Evolutionary conservation across 2,797 vertebrate genomes (phyloP).

Genomic region (Sphenodon punctatus): DNA sequence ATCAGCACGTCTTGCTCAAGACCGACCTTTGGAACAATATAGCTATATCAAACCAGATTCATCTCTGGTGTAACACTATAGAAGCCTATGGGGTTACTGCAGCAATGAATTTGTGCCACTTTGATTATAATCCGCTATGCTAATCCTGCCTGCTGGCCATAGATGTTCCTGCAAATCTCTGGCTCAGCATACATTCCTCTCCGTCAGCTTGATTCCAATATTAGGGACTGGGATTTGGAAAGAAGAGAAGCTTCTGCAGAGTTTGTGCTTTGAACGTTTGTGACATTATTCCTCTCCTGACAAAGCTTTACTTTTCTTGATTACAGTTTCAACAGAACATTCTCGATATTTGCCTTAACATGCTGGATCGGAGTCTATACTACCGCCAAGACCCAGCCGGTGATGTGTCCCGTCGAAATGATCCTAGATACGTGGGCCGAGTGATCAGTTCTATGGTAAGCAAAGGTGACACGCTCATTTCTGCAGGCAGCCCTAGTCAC

Average conservation of each 20-base stretch:
- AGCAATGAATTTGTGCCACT: not conserved
- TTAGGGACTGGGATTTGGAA: not conserved
- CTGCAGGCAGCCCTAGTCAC: not conserved
- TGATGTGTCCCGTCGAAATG: constrained; percentile 75
- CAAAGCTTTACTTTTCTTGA: not conserved
- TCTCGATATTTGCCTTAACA: constrained; percentile 79
- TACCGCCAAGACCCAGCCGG: constrained; percentile 64
- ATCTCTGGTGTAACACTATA: not conserved
- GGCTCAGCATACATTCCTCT: not conserved
- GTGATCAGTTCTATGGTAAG: constrained; percentile 89
- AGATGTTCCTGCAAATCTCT: not conserved
- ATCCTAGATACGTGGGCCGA: constrained; percentile 82
- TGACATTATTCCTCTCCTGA: not conserved
- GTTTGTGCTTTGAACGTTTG: not conserved
- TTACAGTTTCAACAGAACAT: constrained; percentile 85
- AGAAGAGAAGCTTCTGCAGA: not conserved
- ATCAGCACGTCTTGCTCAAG: not conserved
- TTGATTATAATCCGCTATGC: not conserved
- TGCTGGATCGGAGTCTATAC: constrained; percentile 80
- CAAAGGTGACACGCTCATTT: not conserved
- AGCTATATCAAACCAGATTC: not conserved
- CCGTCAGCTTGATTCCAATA: not conserved
- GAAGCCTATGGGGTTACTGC: not conserved
- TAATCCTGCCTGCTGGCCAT: not conserved
- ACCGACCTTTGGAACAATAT: not conserved